Percentiles rank a stretch among this genome's conserved stretches.
phyloP scores from a whole-genome alignment of 2,888 invertebrate genomes.

The Thereva unica region DNA sequence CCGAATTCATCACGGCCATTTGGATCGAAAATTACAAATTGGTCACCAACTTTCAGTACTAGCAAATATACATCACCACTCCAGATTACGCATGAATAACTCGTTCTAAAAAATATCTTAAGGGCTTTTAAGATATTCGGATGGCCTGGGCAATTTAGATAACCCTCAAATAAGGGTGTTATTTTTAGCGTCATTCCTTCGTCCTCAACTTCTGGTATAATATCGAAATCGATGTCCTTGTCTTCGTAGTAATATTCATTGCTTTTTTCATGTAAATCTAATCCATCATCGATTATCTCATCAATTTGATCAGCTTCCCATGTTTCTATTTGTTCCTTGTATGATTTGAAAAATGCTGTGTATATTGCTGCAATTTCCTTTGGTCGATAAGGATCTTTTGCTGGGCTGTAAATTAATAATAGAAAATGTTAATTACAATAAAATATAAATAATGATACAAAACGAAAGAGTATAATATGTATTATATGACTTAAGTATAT shows the following conservation, averaged over 20 bases:
- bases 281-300: constrained; percentile 48
- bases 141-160: constrained; percentile 37
- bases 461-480: too few relatives aligned
- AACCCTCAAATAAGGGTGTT: constrained; percentile 8
- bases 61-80: constrained; percentile 49
- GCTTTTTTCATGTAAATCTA: constrained; percentile 45
- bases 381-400: too few relatives aligned
- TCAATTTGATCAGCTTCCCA: constrained; percentile 52
- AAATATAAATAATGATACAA: too few relatives aligned
- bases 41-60: constrained; percentile 61
- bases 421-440: too few relatives aligned
- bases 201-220: constrained; percentile 50
- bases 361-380: constrained; percentile 48
- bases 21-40: constrained; percentile 68
- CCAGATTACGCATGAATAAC: constrained; percentile 49
- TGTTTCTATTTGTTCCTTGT: constrained; percentile 50
- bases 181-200: constrained; percentile 38
- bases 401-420: too few relatives aligned
- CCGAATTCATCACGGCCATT: constrained; percentile 51
- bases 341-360: constrained; percentile 52
- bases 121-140: constrained; percentile 52
- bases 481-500: too few relatives aligned
- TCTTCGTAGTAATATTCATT: constrained; percentile 46
- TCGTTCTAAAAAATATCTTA: constrained; percentile 50
- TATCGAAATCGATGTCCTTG: constrained; percentile 47